phyloP scores from a whole-genome alignment of 2,797 vertebrate species.

The Megaceryle alcyon region DNA sequence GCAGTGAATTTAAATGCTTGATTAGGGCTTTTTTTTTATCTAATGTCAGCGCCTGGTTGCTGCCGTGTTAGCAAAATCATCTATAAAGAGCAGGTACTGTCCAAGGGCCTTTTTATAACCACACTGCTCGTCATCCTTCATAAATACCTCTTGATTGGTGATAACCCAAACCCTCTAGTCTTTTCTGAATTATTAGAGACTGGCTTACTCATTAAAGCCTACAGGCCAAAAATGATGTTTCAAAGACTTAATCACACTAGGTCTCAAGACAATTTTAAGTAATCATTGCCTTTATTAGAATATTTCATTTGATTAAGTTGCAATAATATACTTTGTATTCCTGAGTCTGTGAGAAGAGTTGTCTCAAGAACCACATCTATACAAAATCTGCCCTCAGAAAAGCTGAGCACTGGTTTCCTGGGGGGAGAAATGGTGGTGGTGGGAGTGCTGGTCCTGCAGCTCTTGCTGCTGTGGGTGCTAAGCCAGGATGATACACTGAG shows the following conservation, averaged over 20 bases:
- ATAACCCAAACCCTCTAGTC: not conserved
- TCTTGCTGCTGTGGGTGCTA: not conserved
- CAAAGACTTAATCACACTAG: slow-evolving; percentile 67
- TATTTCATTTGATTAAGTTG: slow-evolving; percentile 73
- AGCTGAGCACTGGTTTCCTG: not conserved
- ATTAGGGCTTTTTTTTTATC: not conserved
- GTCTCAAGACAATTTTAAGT: slow-evolving; percentile 72
- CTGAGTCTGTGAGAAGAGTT: slow-evolving; percentile 3
- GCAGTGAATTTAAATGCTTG: not conserved
- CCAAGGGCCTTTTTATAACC: not conserved
- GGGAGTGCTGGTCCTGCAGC: not conserved
- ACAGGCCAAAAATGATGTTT: slow-evolving; percentile 60
- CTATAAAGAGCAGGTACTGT: not conserved
- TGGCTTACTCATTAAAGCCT: slow-evolving; percentile 54
- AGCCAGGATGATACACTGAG: not conserved
- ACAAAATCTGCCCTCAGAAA: not conserved
- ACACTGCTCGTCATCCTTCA: not conserved
- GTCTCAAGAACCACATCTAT: not conserved
- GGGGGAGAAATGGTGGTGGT: not conserved
- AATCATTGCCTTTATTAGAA: slow-evolving; percentile 74
- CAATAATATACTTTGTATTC: slow-evolving; percentile 34
- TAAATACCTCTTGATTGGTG: slow-evolving; percentile 29
- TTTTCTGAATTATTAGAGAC: slow-evolving; percentile 41
- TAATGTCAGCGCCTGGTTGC: not conserved
- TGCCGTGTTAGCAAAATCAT: not conserved